Evolutionary conservation across 2,797 vertebrate genomes (phyloP), one percentile per base, ranked within the genome.

Genomic region (Falco peregrinus): DNA sequence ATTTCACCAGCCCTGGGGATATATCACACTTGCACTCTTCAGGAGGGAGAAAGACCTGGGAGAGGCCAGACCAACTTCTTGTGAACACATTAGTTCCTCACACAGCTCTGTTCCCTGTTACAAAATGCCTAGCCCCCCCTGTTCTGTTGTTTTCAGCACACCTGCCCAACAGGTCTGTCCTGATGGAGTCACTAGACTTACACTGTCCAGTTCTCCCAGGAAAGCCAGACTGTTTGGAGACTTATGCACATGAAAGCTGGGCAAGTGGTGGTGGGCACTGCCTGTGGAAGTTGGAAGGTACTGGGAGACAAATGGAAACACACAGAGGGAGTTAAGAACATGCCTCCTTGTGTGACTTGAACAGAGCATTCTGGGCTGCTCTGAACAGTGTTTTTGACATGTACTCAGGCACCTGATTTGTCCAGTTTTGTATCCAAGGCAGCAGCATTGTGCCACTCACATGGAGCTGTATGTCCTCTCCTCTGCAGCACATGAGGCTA

Each of bases 391-490:
- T 12, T 54, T 74, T 41, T 51, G 21, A 51, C 16, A 3, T 28
- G 10, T 6, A 16, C 13, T 41, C 11, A n/a, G 57, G 60, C 9
- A 25, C 13, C 6, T 63, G 47, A 77, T 45, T 20, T 25, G 16
- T 6, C 17, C 5, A 3, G 21, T 1, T 0, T 29, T 26, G 16
- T 33, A 16, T 13, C 54, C 51, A 33, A 53, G 18, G 24, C 31
- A 67, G 37, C 9, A 61, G 37, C 20, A 64, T 47, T 41, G 21
- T 28, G 18, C 16, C 17, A 6, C 7, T 24, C 20, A 25, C 14
- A 5, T 5, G 33, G 35, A 80, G 13, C 13, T 61, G 5, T 48
- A 18, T 11, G 11, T 17, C 2, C 6, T 67, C 37, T 33, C 4
- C 16, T 78, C 12, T 70, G 28, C n/a, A 63, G 24, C 24, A 35